These are phyloP conservation scores for Stenichneumon culpator DNA, from an alignment of 2,888 invertebrate genomes.

Conservation along the genomic window DNA sequence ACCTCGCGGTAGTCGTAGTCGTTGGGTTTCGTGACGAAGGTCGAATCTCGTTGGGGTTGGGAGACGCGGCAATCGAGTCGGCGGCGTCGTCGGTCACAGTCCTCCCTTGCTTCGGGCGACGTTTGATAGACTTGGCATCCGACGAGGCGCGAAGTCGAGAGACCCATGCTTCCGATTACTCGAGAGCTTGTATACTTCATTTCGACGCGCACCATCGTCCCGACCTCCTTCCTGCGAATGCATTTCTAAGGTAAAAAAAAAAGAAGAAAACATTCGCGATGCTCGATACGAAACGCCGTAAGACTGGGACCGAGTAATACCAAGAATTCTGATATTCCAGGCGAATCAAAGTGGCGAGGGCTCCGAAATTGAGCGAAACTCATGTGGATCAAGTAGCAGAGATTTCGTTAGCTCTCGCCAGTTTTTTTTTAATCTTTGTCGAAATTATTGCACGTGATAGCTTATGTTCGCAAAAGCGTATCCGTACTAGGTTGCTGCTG, in stretches of 20 bases:
- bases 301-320: not conserved
- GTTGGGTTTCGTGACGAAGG: constrained; percentile 74
- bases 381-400: constrained; percentile 7
- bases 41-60: constrained; percentile 70
- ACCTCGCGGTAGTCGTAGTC: constrained; percentile 52
- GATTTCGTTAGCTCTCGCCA: constrained; percentile 19
- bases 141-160: constrained; percentile 4
- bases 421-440: constrained; percentile 20
- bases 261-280: not conserved
- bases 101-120: constrained; percentile 43
- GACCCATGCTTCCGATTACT: constrained; percentile 27
- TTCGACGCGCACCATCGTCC: not conserved
- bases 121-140: constrained; percentile 55
- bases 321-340: not conserved
- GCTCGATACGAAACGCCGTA: not conserved
- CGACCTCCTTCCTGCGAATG: not conserved
- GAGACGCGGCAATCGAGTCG: constrained; percentile 65
- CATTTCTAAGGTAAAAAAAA: not conserved
- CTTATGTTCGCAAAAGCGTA: constrained; percentile 27
- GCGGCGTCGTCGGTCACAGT: constrained; percentile 50
- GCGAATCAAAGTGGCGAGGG: not conserved
- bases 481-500: not conserved
- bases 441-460: constrained; percentile 35
- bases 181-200: constrained; percentile 16
- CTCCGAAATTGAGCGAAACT: constrained; percentile 7